Base-by-base conservation (phyloP, 2,888 invertebrate species). In the Cerastis leucographa region DNA sequence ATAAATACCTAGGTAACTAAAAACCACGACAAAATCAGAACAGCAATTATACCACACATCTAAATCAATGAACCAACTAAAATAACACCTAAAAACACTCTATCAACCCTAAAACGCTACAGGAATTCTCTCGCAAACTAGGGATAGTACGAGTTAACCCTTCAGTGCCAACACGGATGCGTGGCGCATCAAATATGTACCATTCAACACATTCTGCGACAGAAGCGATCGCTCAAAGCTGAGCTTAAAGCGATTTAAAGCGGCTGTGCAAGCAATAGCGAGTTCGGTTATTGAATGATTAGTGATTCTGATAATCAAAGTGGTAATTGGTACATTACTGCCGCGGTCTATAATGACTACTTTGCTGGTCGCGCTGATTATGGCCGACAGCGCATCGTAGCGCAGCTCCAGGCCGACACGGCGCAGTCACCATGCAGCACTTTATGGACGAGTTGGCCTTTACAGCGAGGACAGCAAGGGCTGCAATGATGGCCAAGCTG, bases 111-210 rank as follows among this genome's bases (percentile, higher is more conserved):
- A 70, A 83, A 86, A 35, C 61, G 29, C 84, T 59, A 65, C 70
- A 71, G 17, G 73, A 65, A 69, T 83, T 81, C 70, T 81, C 70
- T 25, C 59, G 14, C 70, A 69, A 62, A 83, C 69, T 54, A 40
- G 56, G 49, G 29, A 56, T 73, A 59, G 54, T 70, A 49, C 73
- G 44, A 69, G 73, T 51, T 68, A 78, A 72, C 86, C 88, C 76
- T 79, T 74, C 75, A 76, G 54, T 35, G 46, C 19, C 42, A 69
- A 62, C 66, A 66, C 62, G 61, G 65, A 64, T 71, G 81, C 86
- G 29, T 67, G 12, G 49, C 51, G 42, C 56, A 84, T 84, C 85
- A 84, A 84, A 84, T 87, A 87, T 87, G 75, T 76, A 80, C 46
- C 12, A 70, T 44, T 62, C 75, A 73, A 66, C 81, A 71, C 80